Conservation (phyloP, 1,140 invertebrate species). For the Philopotamus ludificatus region DNA sequence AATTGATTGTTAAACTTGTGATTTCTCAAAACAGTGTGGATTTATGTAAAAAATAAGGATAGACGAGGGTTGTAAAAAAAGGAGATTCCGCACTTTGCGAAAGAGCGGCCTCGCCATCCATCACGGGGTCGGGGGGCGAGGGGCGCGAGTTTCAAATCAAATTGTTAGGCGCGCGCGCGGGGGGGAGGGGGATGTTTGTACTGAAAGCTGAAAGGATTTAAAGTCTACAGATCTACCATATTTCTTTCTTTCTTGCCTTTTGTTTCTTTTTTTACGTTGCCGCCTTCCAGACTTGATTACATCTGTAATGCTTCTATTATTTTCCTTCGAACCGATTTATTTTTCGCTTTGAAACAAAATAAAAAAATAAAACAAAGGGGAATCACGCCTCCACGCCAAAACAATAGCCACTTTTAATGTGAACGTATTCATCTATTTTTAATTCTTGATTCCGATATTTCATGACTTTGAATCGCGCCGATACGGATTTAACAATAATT, state of each 20-base stretch:
- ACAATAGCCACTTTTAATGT: not conserved
- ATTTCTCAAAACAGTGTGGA: conserved; percentile 20
- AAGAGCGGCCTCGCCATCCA: conserved; percentile 17
- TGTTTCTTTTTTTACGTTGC: not conserved
- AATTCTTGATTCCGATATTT: too few species aligned
- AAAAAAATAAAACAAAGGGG: not conserved
- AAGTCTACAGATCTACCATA: conserved; percentile 23
- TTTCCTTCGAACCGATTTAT: conserved; percentile 1
- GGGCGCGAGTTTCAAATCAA: conserved; percentile 17
- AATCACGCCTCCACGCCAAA: not conserved
- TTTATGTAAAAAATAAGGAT: conserved; percentile 10
- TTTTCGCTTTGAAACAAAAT: too few species aligned
- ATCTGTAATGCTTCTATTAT: conserved; percentile 19
- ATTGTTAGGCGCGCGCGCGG: too few species aligned
- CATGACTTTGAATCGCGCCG: too few species aligned
- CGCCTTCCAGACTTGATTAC: conserved; percentile 16
- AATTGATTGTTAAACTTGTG: conserved; percentile 23
- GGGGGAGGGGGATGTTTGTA: conserved; percentile 17
- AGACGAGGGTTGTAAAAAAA: not conserved
- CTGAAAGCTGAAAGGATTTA: conserved; percentile 24
- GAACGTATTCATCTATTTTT: too few species aligned
- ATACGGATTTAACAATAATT: too few species aligned
- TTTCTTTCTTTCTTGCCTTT: conserved; percentile 10
- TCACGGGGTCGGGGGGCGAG: not conserved
- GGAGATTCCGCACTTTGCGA: conserved; percentile 12